Evolutionary conservation across 2,797 vertebrate species (phyloP).

Genomic region (Eulemur coronatus): DNA sequence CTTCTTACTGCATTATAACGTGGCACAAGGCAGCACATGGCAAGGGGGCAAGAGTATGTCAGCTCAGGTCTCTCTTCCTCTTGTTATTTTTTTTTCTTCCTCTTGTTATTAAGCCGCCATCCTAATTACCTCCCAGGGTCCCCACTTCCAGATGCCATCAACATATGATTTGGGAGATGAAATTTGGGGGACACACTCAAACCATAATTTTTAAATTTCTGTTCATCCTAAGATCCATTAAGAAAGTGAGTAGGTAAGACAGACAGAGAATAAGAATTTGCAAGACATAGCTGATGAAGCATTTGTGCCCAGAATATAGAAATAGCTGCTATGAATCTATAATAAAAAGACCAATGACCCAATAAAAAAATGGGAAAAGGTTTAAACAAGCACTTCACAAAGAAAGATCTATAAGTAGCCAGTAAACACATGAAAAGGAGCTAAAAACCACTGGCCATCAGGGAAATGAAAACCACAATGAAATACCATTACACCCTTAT

Average conservation of each 20-base stretch:
- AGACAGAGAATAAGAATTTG: not conserved
- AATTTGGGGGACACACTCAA: not conserved
- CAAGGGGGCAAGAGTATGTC: not conserved
- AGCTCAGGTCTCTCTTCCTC: not conserved
- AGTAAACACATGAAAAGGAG: not conserved
- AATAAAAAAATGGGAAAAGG: conserved; percentile 3
- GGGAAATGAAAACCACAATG: not conserved
- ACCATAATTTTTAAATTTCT: not conserved
- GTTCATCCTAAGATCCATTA: not conserved
- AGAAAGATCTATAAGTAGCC: not conserved
- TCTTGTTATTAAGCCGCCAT: not conserved
- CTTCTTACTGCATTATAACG: not conserved
- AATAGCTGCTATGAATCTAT: not conserved
- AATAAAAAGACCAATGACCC: not conserved
- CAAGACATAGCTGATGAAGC: not conserved
- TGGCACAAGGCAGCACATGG: not conserved
- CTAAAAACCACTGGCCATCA: not conserved
- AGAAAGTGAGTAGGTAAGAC: not conserved
- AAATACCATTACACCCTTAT: not conserved
- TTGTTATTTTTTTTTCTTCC: not conserved
- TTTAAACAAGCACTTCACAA: not conserved
- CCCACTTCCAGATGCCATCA: not conserved
- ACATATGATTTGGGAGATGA: not conserved
- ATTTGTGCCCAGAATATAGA: not conserved
- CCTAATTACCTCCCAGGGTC: not conserved